Percentiles rank a stretch among this genome's conserved stretches.
These are phyloP conservation scores for Calosoma granatense DNA, from an alignment of 1,140 invertebrate species.

Conservation along the genomic window DNA sequence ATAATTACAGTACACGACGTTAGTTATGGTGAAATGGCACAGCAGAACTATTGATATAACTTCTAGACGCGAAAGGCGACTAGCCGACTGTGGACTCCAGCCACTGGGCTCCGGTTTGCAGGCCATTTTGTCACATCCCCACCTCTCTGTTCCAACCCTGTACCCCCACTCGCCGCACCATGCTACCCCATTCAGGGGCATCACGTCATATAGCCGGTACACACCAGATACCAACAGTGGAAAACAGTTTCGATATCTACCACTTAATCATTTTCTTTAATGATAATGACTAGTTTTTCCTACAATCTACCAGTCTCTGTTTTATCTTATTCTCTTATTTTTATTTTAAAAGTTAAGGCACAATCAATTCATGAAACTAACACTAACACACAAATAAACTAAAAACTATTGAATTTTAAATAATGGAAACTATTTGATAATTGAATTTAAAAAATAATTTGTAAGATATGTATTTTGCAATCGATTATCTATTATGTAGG, in stretches of 20 bases:
- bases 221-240: too few species aligned
- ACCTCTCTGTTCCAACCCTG: constrained; percentile 17
- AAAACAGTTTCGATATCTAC: background rate
- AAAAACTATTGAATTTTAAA: too few species aligned
- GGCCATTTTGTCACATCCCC: constrained; percentile 36
- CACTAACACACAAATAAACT: too few species aligned
- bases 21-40: too few species aligned
- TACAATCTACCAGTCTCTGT: too few species aligned
- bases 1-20: constrained; percentile 12
- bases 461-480: too few species aligned
- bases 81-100: constrained; percentile 27
- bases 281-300: background rate
- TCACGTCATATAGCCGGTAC: background rate
- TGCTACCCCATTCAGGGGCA: background rate
- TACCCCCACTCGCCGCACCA: constrained; percentile 7
- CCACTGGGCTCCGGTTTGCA: constrained; percentile 30
- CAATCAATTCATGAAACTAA: too few species aligned
- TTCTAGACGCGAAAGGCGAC: constrained; percentile 21
- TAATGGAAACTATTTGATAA: too few species aligned
- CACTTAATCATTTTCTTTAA: background rate
- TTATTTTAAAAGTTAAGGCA: too few species aligned
- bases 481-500: too few species aligned
- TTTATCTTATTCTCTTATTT: too few species aligned
- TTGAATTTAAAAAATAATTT: too few species aligned
- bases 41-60: background rate